These are phyloP conservation scores for Steinernema khuongi DNA, from an alignment of 1,140 invertebrate genomes.

Conservation along the genomic window DNA sequence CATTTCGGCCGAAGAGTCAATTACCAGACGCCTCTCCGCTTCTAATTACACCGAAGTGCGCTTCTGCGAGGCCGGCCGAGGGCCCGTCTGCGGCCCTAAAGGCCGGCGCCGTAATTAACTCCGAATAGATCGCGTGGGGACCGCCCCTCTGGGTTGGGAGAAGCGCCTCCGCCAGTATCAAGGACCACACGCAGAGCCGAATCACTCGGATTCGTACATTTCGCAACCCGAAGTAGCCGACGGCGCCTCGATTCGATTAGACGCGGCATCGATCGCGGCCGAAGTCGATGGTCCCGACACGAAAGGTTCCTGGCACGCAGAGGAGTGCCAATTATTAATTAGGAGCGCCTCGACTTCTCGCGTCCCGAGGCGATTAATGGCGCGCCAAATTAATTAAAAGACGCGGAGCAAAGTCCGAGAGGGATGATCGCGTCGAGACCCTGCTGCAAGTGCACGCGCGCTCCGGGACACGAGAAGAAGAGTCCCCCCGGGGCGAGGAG, in stretches of 20 bases:
- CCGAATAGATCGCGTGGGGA: neutral
- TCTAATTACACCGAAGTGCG: conserved; percentile 6
- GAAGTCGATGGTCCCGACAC: neutral
- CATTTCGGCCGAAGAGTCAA: conserved; percentile 15
- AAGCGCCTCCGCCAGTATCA: neutral
- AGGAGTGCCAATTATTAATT: conserved; percentile 9
- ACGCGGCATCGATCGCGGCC: neutral
- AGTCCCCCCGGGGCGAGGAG: too few relatives aligned
- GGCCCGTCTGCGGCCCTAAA: neutral
- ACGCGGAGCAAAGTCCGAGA: neutral
- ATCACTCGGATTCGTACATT: neutral
- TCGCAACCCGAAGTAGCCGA: conserved; percentile 5
- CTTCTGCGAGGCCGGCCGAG: neutral
- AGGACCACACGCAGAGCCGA: neutral
- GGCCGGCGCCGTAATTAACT: neutral
- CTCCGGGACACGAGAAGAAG: too few relatives aligned
- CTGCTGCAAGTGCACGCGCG: too few relatives aligned
- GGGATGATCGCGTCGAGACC: too few relatives aligned
- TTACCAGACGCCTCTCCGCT: neutral
- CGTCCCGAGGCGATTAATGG: neutral
- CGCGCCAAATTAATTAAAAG: neutral
- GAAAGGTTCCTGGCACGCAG: neutral
- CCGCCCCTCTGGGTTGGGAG: neutral
- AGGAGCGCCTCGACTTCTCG: neutral
- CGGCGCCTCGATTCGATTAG: neutral